These are phyloP conservation scores for Malaclemys terrapin DNA, from an alignment of 2,113 vertebrate species.

Conservation along the genomic window DNA sequence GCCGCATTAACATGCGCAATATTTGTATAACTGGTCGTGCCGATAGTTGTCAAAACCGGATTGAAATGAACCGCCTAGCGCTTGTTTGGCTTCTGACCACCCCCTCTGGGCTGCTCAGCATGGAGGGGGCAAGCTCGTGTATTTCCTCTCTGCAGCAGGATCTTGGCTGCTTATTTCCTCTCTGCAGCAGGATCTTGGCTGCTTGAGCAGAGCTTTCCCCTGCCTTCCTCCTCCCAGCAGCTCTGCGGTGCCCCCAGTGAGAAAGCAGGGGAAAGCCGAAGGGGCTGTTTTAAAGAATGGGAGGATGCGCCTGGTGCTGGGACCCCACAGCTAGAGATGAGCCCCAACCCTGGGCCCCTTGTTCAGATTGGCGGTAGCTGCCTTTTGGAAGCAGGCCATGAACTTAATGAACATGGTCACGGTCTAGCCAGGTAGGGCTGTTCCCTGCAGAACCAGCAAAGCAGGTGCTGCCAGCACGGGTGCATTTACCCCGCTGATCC, in stretches of 20 bases:
- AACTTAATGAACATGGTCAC: neutral
- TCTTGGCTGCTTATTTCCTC: neutral
- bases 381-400: neutral
- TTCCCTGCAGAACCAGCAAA: neutral
- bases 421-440: neutral
- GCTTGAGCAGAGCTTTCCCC: neutral
- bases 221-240: neutral
- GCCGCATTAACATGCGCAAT: neutral
- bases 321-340: neutral
- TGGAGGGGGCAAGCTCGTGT: no score
- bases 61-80: neutral
- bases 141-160: neutral
- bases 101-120: neutral
- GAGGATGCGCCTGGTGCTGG: neutral
- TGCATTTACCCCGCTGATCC: neutral
- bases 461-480: neutral
- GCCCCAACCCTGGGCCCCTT: neutral
- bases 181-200: neutral
- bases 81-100: neutral
- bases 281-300: neutral
- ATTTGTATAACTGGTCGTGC: neutral
- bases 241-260: neutral
- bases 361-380: neutral
- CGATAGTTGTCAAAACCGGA: neutral
- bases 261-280: neutral